phyloP scores from a whole-genome alignment of 2,113 vertebrate species.

The Oryzias woworae region DNA sequence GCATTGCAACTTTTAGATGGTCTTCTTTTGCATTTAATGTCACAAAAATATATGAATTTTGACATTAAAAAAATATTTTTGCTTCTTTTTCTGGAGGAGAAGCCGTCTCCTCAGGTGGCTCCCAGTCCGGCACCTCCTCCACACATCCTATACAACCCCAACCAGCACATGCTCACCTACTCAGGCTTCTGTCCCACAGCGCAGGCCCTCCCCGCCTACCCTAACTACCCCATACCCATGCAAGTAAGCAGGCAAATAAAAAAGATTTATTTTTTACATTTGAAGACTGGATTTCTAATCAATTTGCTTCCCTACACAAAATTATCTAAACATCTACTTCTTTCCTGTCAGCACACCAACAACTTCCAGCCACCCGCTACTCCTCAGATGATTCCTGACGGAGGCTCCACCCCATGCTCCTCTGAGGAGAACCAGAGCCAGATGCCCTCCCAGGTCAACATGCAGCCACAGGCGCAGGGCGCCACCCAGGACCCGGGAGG shows the following conservation, averaged over 20 bases:
- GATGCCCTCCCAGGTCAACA: constrained; percentile 70
- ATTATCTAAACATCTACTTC: neutral
- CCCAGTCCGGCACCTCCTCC: constrained; percentile 78
- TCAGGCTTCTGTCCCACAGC: constrained; percentile 81
- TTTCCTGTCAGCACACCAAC: constrained; percentile 63
- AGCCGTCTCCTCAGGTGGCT: constrained; percentile 76
- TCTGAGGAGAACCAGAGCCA: constrained; percentile 80
- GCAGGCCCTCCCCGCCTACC: constrained; percentile 80
- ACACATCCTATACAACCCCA: constrained; percentile 89
- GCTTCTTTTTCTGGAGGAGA: constrained; percentile 66
- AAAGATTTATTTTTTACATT: neutral
- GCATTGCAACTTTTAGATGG: neutral
- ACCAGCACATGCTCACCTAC: constrained; percentile 87
- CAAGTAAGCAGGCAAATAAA: constrained; percentile 78
- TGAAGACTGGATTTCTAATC: neutral
- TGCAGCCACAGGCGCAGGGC: constrained; percentile 75
- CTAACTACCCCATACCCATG: constrained; percentile 84
- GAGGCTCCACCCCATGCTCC: constrained; percentile 56
- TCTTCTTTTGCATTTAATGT: neutral
- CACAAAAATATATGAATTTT: too few species aligned
- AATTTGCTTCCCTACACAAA: neutral
- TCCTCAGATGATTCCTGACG: constrained; percentile 77
- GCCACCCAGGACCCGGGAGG: constrained; percentile 78
- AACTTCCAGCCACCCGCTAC: constrained; percentile 63
- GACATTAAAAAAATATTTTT: neutral